Evolutionary conservation across 2,797 vertebrate species (phyloP).

Genomic region (Lepus oiostolus): DNA sequence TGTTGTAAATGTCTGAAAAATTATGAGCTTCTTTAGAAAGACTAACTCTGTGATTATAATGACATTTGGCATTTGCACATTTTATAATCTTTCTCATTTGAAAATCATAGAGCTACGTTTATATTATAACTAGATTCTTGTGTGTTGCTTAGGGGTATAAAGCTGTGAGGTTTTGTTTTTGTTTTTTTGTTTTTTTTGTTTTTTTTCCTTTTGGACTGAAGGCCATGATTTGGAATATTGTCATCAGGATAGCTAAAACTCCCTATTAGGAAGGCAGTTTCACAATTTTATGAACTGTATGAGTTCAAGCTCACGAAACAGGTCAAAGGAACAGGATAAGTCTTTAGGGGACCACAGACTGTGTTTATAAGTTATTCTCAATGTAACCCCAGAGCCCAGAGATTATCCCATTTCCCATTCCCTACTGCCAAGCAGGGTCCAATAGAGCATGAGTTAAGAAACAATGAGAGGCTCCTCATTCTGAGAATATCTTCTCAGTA

Average conservation of each 20-base stretch:
- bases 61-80: constrained; percentile 80
- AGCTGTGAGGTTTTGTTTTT: background rate
- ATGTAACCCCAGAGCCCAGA: background rate
- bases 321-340: background rate
- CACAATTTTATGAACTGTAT: background rate
- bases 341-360: background rate
- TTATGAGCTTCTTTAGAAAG: constrained; percentile 80
- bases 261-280: background rate
- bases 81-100: constrained; percentile 74
- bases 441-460: background rate
- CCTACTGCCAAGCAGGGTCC: background rate
- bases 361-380: background rate
- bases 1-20: constrained; percentile 78
- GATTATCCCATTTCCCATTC: background rate
- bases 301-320: background rate
- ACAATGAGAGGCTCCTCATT: background rate
- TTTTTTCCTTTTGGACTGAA: too few relatives aligned
- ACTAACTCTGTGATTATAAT: constrained; percentile 80
- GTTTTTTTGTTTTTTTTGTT: fast-evolving
- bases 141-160: background rate
- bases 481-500: background rate
- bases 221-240: background rate
- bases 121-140: constrained; percentile 66
- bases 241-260: background rate
- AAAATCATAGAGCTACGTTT: constrained; percentile 71